These are phyloP conservation scores for Pao palembangensis DNA, from an alignment of 2,113 vertebrate species.

Conservation along the genomic window DNA sequence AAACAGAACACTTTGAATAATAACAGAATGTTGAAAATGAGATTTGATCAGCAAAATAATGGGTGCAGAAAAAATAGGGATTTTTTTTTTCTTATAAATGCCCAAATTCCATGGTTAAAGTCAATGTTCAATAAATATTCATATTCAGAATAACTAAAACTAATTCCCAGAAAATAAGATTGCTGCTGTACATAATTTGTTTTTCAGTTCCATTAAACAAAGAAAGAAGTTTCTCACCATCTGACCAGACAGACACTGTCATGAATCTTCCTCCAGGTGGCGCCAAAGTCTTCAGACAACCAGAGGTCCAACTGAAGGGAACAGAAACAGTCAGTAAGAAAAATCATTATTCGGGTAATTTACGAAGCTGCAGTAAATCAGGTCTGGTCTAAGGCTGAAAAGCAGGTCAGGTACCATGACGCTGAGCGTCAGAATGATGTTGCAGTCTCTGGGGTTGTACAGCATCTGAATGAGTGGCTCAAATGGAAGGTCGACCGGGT, in stretches of 20 bases:
- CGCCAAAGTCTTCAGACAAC: slow-evolving; percentile 88
- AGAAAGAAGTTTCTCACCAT: slow-evolving; percentile 78
- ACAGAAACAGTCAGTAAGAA: slow-evolving; percentile 17
- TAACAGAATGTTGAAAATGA: no score
- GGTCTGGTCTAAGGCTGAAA: not conserved
- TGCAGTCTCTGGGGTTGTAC: slow-evolving; percentile 79
- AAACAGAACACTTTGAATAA: no score
- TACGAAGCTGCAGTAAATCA: not conserved
- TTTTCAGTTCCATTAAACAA: not conserved
- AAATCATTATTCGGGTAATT: not conserved
- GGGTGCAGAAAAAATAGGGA: no score
- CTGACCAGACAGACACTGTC: slow-evolving; percentile 85
- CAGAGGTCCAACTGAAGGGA: slow-evolving; percentile 71
- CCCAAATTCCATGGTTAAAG: no score
- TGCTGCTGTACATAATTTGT: not conserved
- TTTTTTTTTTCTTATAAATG: no score
- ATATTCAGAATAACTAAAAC: not conserved
- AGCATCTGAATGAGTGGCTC: slow-evolving; percentile 85
- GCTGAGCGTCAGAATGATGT: slow-evolving; percentile 81
- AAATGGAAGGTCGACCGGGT: slow-evolving; percentile 81
- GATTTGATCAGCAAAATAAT: no score
- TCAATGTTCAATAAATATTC: no score
- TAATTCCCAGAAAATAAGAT: not conserved
- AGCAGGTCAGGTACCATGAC: slow-evolving; percentile 73
- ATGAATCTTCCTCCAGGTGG: slow-evolving; percentile 86